phyloP scores from a whole-genome alignment of 2,113 vertebrate species.

The Protobothrops mucrosquamatus region DNA sequence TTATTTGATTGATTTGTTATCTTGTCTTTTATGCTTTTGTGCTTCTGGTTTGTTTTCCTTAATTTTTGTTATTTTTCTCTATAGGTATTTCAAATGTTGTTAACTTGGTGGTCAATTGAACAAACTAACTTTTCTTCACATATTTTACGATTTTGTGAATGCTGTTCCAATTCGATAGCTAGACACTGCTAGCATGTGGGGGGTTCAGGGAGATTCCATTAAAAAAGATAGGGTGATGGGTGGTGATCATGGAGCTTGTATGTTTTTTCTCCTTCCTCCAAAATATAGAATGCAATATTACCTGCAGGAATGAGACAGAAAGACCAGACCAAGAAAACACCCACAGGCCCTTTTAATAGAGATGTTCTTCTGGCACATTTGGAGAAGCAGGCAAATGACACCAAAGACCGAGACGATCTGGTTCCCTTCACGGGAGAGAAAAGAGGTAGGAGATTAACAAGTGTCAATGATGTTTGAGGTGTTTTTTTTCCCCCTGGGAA shows the following conservation, averaged over 20 bases:
- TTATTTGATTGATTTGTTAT: not conserved
- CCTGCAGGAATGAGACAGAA: constrained; percentile 92
- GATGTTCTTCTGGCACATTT: constrained; percentile 93
- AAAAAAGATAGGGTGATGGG: not conserved
- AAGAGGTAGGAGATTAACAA: constrained; percentile 76
- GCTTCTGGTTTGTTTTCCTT: not conserved
- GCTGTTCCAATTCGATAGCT: not conserved
- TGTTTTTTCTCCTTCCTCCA: constrained; percentile 13
- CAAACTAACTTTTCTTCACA: not conserved
- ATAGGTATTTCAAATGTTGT: not conserved
- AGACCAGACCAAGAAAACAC: constrained; percentile 95
- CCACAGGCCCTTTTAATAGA: constrained; percentile 90
- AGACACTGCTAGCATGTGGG: not conserved
- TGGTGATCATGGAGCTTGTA: not conserved
- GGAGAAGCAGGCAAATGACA: constrained; percentile 93
- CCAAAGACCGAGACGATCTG: constrained; percentile 91
- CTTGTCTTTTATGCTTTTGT: not conserved
- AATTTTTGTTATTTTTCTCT: not conserved
- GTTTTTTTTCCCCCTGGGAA: fast-evolving
- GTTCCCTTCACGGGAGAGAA: constrained; percentile 96
- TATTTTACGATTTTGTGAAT: not conserved
- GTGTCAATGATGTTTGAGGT: not conserved
- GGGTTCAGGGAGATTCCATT: not conserved
- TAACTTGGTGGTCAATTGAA: not conserved
- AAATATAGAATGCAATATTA: constrained; percentile 84